phyloP scores from a whole-genome alignment of 2,797 vertebrate genomes.

The Mionectes olivaceus region DNA sequence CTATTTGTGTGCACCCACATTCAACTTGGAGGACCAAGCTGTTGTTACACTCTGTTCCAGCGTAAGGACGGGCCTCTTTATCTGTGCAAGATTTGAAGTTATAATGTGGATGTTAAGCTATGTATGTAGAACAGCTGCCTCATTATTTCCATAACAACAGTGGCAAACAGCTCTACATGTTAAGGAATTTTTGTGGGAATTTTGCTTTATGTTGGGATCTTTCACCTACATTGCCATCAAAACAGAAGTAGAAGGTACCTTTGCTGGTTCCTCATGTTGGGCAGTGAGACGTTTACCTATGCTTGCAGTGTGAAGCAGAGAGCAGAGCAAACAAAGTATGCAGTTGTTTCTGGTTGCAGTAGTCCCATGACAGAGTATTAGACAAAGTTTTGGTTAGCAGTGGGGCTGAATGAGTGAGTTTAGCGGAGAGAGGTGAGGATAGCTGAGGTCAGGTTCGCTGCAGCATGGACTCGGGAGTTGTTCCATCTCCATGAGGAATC shows the following conservation, averaged over 20 bases:
- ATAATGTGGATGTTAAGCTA: fast-evolving
- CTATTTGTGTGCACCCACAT: background rate
- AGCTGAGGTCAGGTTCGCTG: background rate
- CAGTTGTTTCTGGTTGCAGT: background rate
- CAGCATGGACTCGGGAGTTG: fast-evolving
- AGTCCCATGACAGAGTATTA: background rate
- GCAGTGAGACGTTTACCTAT: background rate
- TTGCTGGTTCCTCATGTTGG: background rate
- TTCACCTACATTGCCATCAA: background rate
- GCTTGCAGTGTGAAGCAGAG: background rate
- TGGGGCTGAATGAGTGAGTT: background rate
- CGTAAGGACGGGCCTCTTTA: background rate
- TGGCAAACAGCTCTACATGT: background rate
- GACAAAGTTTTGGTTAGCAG: background rate
- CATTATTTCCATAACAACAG: background rate
- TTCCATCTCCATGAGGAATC: fast-evolving
- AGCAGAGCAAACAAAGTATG: background rate
- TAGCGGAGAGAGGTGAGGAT: background rate
- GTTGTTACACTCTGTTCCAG: background rate
- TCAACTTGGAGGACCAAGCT: background rate
- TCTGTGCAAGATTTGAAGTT: background rate
- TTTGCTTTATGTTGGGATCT: background rate
- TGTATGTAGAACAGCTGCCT: background rate
- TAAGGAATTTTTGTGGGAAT: background rate
- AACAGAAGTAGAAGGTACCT: background rate